A percentile compares a stretch with the other conserved stretches of the same genome.
phyloP scores from a whole-genome alignment of 1,140 invertebrate genomes.

The Lasioglossum albipes region DNA sequence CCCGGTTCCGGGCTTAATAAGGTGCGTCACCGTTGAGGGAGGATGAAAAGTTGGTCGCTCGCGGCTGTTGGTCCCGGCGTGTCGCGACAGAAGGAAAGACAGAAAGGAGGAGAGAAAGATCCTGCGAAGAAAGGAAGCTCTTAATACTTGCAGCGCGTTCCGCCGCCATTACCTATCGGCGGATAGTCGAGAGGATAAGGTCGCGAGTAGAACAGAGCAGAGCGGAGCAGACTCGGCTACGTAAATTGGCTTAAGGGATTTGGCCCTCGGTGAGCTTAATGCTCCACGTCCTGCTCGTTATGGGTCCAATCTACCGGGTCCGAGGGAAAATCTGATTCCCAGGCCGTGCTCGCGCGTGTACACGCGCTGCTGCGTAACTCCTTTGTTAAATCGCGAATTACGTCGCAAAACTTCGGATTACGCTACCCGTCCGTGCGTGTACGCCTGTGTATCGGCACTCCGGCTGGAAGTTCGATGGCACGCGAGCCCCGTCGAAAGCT shows the following conservation, averaged over 20 bases:
- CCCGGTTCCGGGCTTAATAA: slow-evolving; percentile 38
- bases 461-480: too few species aligned
- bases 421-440: neutral
- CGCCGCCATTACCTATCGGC: slow-evolving; percentile 58
- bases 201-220: slow-evolving; percentile 29
- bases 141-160: slow-evolving; percentile 42
- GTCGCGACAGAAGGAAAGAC: slow-evolving; percentile 16
- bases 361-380: neutral
- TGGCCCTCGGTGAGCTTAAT: slow-evolving; percentile 66
- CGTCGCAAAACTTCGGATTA: slow-evolving; percentile 21
- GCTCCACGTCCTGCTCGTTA: slow-evolving; percentile 59
- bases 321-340: slow-evolving; percentile 30
- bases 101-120: neutral
- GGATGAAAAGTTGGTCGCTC: slow-evolving; percentile 35
- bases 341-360: neutral
- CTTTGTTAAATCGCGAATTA: slow-evolving; percentile 16
- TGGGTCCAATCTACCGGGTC: slow-evolving; percentile 22
- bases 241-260: slow-evolving; percentile 76
- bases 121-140: neutral
- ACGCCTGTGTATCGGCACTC: too few species aligned
- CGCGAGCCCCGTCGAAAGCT: too few species aligned
- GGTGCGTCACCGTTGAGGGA: slow-evolving; percentile 20
- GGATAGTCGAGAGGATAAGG: slow-evolving; percentile 49
- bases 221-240: slow-evolving; percentile 53
- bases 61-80: slow-evolving; percentile 6